phyloP scores from a whole-genome alignment of 2,888 invertebrate species.

The Desoria tigrina region DNA sequence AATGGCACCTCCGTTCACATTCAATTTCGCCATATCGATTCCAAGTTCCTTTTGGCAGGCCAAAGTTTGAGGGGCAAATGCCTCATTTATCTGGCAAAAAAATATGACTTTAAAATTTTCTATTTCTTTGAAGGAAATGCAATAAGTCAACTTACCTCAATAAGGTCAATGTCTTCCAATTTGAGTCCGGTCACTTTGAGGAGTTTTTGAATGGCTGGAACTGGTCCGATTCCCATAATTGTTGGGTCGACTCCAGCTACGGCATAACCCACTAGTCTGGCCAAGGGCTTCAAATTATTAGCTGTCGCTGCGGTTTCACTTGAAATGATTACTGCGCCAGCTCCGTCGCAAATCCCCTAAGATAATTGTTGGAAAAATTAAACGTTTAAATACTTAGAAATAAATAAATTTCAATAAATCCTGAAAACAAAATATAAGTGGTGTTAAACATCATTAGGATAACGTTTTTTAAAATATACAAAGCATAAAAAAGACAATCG shows the following conservation, averaged over 20 bases:
- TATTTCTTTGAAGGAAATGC: neutral
- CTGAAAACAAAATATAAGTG: no score
- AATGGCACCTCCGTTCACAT: slow-evolving; percentile 80
- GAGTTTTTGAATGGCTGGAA: slow-evolving; percentile 85
- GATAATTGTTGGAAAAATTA: slow-evolving; percentile 37
- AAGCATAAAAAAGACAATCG: no score
- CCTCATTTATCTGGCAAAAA: slow-evolving; percentile 87
- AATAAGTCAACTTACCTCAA: slow-evolving; percentile 71
- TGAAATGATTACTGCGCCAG: slow-evolving; percentile 85
- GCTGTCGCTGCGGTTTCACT: slow-evolving; percentile 84
- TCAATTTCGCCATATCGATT: slow-evolving; percentile 81
- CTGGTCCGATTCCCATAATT: slow-evolving; percentile 69
- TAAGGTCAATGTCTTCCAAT: slow-evolving; percentile 83
- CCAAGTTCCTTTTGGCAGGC: slow-evolving; percentile 87
- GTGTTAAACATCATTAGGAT: no score
- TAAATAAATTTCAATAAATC: neutral
- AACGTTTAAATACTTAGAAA: neutral
- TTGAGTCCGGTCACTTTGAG: slow-evolving; percentile 75
- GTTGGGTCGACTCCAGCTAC: slow-evolving; percentile 92
- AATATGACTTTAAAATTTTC: neutral
- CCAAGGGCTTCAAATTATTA: slow-evolving; percentile 81
- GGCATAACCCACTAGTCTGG: slow-evolving; percentile 87
- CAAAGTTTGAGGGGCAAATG: slow-evolving; percentile 92
- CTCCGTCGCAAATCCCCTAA: slow-evolving; percentile 98
- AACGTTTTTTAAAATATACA: no score